phyloP scores from a whole-genome alignment of 2,113 vertebrate genomes.

The Patagioenas fasciata region DNA sequence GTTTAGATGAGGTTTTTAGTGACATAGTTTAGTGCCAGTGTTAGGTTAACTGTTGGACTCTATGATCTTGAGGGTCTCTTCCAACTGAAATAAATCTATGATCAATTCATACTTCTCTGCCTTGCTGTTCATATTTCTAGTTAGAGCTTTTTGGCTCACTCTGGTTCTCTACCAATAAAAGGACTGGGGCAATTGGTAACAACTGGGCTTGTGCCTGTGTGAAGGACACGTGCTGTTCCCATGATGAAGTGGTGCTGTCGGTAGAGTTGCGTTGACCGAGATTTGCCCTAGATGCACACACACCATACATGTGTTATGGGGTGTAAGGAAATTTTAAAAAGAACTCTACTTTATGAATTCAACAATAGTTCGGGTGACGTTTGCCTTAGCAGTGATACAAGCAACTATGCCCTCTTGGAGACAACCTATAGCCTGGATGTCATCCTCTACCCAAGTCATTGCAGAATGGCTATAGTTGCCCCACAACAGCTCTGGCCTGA shows the following conservation, averaged over 20 bases:
- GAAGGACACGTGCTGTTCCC: fast-evolving
- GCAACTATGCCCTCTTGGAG: not conserved
- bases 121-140: not conserved
- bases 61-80: too few species aligned
- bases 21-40: too few species aligned
- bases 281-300: not conserved
- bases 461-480: not conserved
- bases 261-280: fast-evolving
- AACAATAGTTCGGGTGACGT: not conserved
- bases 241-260: fast-evolving
- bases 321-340: not conserved
- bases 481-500: not conserved
- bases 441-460: not conserved
- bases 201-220: not conserved
- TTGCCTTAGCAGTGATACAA: not conserved
- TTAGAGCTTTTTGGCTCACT: not conserved
- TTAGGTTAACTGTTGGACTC: too few species aligned
- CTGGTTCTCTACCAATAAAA: not conserved
- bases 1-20: too few species aligned
- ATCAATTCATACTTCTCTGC: not conserved
- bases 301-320: not conserved
- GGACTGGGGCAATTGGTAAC: not conserved
- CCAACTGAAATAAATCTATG: too few species aligned
- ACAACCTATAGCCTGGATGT: not conserved
- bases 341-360: not conserved